Evolutionary conservation across 2,797 vertebrate genomes (phyloP), one percentile per base, ranked within the genome.

Genomic region (Stomatorhinus walkeri): DNA sequence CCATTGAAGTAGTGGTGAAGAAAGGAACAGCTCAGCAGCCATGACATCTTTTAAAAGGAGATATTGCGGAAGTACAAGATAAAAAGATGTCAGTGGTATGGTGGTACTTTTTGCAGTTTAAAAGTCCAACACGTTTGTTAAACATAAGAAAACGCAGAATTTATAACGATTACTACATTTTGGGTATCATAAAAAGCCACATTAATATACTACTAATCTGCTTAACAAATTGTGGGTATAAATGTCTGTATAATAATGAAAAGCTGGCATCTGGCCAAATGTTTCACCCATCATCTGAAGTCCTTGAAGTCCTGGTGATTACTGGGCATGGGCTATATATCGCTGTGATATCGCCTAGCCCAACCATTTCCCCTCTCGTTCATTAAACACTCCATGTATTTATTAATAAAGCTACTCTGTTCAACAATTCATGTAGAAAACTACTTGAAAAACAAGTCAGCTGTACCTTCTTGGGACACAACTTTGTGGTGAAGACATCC

Each of bases 401-500:
- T 56, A 40, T 87, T 16, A 59, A 87, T 6, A 32, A 59, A 87
- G 16, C 28, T 40, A 14, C 59, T 32, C 28, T 40, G 19, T 87
- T 56, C 52, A 59, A 32, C 32, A 59, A 59, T 36, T 54, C 24
- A 59, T 59, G 16, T 40, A 0, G 24, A 28, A 85, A 28, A 40
- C 28, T 32, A 36, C 52, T 4, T 22, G 28, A 51, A 85, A 48
- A 51, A 48, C 10, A 28, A 85, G 46, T 2, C 19, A 54, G 51
- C 16, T 94, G 91, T 96, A 99, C 97, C 94, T 91, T 96, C 91
- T 96, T 96, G n/a, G 97, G 97, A 89, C 97, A 99, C 85, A 99
- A 91, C 94, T 95, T 97, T 88, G 94, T 93, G 88, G 93, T 91
- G 90, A 98, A 98, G 56, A 96, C 91, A 88, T 93, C 95, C 92